Percentiles rank a stretch among this genome's conserved stretches.
phyloP scores from a whole-genome alignment of 1,140 invertebrate species.

The Trichoplusia ni region DNA sequence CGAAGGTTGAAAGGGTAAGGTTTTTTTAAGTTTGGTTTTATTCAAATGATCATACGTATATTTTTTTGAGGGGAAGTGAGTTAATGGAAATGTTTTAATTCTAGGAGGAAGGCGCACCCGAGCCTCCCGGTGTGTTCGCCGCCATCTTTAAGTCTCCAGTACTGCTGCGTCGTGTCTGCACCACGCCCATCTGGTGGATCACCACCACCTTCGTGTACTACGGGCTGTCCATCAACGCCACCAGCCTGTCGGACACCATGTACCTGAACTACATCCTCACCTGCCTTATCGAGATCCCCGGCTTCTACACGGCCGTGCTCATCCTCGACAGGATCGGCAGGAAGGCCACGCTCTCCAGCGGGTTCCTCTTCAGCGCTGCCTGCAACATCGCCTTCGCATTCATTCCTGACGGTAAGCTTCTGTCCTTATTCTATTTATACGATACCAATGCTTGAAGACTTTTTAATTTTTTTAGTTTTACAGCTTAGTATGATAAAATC shows the following conservation, averaged over 20 bases:
- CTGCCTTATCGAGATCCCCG: conserved; percentile 87
- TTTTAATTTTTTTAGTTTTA: too few species aligned
- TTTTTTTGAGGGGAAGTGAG: too few species aligned
- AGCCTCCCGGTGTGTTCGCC: conserved; percentile 63
- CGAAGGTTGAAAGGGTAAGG: too few species aligned
- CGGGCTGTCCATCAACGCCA: conserved; percentile 90
- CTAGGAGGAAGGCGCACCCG: background rate
- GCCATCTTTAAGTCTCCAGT: conserved; percentile 82
- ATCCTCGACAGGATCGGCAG: conserved; percentile 85
- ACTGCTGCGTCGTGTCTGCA: conserved; percentile 84
- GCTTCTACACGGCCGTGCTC: conserved; percentile 84
- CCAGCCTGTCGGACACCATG: conserved; percentile 86
- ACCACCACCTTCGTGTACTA: conserved; percentile 90
- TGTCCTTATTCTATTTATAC: background rate
- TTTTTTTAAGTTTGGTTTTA: background rate
- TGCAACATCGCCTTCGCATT: conserved; percentile 74
- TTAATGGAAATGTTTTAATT: background rate
- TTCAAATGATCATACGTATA: too few species aligned
- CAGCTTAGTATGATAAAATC: too few species aligned
- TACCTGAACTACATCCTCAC: conserved; percentile 88
- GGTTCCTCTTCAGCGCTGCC: conserved; percentile 83
- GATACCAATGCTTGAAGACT: too few species aligned
- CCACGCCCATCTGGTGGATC: conserved; percentile 88
- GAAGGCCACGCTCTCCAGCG: conserved; percentile 81
- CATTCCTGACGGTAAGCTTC: conserved; percentile 58